A percentile compares a stretch with the other conserved stretches of the same genome.
These are phyloP conservation scores for Silurus glanis DNA, from an alignment of 2,113 vertebrate genomes.

Conservation along the genomic window DNA sequence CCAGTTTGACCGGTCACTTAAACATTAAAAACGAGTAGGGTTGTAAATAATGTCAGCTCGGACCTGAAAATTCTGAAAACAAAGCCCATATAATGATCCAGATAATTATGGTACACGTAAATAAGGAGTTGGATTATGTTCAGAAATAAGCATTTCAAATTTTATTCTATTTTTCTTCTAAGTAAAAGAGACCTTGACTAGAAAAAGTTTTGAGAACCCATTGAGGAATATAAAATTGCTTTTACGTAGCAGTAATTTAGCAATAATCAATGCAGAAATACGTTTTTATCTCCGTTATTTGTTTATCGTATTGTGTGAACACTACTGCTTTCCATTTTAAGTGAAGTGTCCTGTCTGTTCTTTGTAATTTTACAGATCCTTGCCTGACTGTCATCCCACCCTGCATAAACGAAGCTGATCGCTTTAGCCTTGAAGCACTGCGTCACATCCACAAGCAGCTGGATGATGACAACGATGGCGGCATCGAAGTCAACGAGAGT, in stretches of 20 bases:
- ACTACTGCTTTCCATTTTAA: neutral
- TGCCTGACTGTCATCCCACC: slow-evolving; percentile 86
- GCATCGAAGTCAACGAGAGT: slow-evolving; percentile 97
- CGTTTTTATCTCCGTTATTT: neutral
- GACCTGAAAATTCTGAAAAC: neutral
- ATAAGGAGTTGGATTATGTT: neutral
- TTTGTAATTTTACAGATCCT: slow-evolving; percentile 74
- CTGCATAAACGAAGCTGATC: slow-evolving; percentile 88
- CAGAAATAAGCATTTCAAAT: neutral
- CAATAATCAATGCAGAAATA: neutral
- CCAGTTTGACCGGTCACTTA: neutral
- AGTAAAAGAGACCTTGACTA: neutral
- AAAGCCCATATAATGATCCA: neutral
- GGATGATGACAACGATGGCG: slow-evolving; percentile 97
- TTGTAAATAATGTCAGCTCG: neutral
- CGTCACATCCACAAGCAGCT: slow-evolving; percentile 97
- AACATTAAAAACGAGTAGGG: neutral
- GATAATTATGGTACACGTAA: neutral
- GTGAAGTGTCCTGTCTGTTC: neutral
- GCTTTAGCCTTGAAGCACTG: slow-evolving; percentile 92
- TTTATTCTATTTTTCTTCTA: neutral
- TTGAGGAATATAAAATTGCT: neutral
- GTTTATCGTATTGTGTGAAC: neutral
- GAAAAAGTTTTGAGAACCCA: neutral
- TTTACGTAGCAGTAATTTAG: neutral